A percentile compares a stretch with the other conserved stretches of the same genome.
Conservation (phyloP, 2,113 vertebrate species). For the Oxyruncus cristatus region DNA sequence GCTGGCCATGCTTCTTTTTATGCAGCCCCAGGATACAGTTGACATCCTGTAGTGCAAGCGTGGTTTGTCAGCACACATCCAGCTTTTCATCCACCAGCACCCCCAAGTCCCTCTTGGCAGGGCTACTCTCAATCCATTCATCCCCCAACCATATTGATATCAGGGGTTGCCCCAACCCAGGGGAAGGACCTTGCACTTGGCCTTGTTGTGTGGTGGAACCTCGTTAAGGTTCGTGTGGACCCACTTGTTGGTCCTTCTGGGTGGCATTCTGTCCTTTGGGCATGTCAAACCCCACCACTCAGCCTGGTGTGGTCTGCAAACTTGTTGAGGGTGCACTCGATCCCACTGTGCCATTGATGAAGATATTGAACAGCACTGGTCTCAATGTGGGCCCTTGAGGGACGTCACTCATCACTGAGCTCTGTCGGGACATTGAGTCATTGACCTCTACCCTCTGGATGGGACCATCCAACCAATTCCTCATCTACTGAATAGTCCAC, state of each 20-base stretch:
- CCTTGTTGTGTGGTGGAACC: neutral
- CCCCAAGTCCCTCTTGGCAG: neutral
- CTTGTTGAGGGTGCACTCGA: neutral
- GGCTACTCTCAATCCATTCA: neutral
- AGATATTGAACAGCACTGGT: neutral
- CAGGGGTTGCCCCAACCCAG: neutral
- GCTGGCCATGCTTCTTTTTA: neutral
- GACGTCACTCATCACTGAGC: neutral
- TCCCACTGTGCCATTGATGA: neutral
- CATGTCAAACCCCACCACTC: neutral
- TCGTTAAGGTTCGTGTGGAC: neutral
- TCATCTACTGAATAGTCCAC: neutral
- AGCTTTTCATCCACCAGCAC: neutral
- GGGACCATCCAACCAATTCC: neutral
- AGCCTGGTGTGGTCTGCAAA: neutral
- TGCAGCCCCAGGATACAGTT: neutral
- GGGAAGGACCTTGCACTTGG: neutral
- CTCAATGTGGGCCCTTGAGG: fast-evolving
- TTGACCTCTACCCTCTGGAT: neutral
- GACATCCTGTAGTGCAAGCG: neutral
- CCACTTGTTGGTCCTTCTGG: neutral
- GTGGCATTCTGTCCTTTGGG: neutral
- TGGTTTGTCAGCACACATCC: neutral
- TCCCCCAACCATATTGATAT: neutral
- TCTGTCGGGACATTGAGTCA: neutral